Evolutionary conservation across 1,140 invertebrate species (phyloP).

Genomic region (Drosophila nasuta): DNA sequence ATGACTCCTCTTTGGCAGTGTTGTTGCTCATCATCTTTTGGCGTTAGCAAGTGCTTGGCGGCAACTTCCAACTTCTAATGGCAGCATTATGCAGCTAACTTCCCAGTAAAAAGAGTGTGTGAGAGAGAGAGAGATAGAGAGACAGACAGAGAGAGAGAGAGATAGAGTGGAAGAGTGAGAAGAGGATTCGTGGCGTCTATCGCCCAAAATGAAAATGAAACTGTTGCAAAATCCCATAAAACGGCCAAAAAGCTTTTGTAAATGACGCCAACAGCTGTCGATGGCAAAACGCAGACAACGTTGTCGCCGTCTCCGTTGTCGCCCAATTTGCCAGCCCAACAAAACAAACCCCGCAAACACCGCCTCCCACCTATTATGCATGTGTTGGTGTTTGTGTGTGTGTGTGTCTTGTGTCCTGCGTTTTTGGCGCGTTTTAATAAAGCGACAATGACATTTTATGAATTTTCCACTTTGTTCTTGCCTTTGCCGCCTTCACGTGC

Average conservation of each 20-base stretch:
- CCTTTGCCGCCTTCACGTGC: conserved; percentile 22
- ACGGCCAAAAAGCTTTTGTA: conserved; percentile 82
- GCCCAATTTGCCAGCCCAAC: conserved; percentile 67
- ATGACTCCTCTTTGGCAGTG: conserved; percentile 17
- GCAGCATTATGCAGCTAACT: conserved; percentile 68
- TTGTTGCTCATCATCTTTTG: conserved; percentile 93
- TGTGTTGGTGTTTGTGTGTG: conserved; percentile 45
- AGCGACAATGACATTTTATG: conserved; percentile 82
- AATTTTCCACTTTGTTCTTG: conserved; percentile 80
- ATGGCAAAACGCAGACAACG: conserved; percentile 73
- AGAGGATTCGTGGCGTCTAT: conserved; percentile 18
- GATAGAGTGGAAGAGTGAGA: neutral
- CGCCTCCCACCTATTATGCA: conserved; percentile 32
- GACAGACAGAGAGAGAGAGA: no score
- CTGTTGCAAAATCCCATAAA: conserved; percentile 82
- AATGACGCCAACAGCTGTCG: conserved; percentile 81
- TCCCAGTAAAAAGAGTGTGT: neutral
- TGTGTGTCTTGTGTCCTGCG: conserved; percentile 54
- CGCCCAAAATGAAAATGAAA: conserved; percentile 78
- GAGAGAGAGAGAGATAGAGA: neutral
- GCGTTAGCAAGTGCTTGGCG: conserved; percentile 88
- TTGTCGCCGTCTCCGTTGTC: conserved; percentile 16
- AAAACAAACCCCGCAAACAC: conserved; percentile 18
- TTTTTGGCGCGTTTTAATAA: conserved; percentile 82
- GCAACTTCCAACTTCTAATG: conserved; percentile 81